Evolutionary conservation across 37 sponge, comb jelly and placozoan genomes (phyloP), one percentile per base, ranked within the genome.

Genomic region (Trichoplax adhaerens): DNA sequence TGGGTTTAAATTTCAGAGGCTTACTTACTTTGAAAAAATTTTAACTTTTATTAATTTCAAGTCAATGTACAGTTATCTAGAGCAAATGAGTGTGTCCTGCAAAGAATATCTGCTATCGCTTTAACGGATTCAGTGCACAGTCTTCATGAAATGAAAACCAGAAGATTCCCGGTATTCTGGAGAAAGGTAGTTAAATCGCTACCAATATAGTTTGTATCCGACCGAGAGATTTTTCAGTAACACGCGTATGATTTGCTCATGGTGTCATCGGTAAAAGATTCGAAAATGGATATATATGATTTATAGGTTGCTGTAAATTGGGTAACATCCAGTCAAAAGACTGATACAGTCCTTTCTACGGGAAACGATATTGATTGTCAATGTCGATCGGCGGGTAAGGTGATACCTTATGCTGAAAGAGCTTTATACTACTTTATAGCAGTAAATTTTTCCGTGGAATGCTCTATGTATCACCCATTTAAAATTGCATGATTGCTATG

Each of bases 41-140:
- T 61, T 1, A 71, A 49, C 48, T 51, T 57, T 46, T 55, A 49
- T 57, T 55, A 73, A 57, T 53, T 64, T 12, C 56, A 71, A 47
- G 46, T 58, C 74, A 50, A 68, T 68, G 57, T 6, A 2, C 5
- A n/a, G 51, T 48, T 1, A 58, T 47, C 48, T 58, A 4, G 72
- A 52, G 1, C 3, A 57, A 46, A 66, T 72, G 74, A 54, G 70
- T 68, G 3, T 68, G 70, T 49, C 55, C 48, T 75, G 12, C 54
- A 77, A 57, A 49, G 77, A 53, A 84, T 90, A 48, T n/a, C 66
- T 0, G 86, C 81, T 65, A 83, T 90, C 59, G 91, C 91, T 49
- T 86, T 90, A 67, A 90, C 91, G 48, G 91, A 90, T 62, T 90
- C 91, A 1, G 84, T 81, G 4, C 87, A 90, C 68, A 73, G 64